phyloP scores from a whole-genome alignment of 2,797 vertebrate genomes.

The Tragopan temminckii region DNA sequence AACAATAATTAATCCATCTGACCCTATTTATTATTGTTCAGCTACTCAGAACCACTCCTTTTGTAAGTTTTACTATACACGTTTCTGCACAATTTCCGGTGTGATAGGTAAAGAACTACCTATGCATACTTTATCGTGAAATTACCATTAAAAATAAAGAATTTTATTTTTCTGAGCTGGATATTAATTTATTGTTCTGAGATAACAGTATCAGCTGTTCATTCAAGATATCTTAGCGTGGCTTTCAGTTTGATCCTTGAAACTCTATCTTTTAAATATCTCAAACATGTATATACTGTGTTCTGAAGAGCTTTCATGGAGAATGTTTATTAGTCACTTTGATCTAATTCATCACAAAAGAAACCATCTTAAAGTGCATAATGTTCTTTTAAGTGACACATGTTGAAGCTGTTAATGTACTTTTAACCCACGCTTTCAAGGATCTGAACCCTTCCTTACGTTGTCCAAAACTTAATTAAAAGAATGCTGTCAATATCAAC shows the following conservation, averaged over 20 bases:
- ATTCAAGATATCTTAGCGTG: constrained; percentile 49
- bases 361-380: constrained; percentile 62
- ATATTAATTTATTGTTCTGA: constrained; percentile 52
- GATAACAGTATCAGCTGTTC: constrained; percentile 24
- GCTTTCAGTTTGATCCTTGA: constrained; percentile 56
- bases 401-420: constrained; percentile 61
- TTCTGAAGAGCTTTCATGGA: constrained; percentile 76
- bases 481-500: constrained; percentile 75
- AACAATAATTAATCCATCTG: not conserved
- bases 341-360: constrained; percentile 81
- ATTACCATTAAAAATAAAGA: constrained; percentile 25
- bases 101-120: not conserved
- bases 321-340: constrained; percentile 79
- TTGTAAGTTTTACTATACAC: not conserved
- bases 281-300: constrained; percentile 55
- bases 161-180: not conserved
- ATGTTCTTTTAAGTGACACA: constrained; percentile 72
- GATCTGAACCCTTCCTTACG: constrained; percentile 21
- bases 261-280: constrained; percentile 70
- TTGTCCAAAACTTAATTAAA: constrained; percentile 73
- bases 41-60: not conserved
- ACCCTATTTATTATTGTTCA: not conserved
- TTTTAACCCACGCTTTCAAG: constrained; percentile 56
- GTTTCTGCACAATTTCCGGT: not conserved
- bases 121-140: not conserved